These are phyloP conservation scores for Turritopsis rubra DNA, from an alignment of 30 jellyfish, hydroid and myxozoan species.

Conservation along the genomic window DNA sequence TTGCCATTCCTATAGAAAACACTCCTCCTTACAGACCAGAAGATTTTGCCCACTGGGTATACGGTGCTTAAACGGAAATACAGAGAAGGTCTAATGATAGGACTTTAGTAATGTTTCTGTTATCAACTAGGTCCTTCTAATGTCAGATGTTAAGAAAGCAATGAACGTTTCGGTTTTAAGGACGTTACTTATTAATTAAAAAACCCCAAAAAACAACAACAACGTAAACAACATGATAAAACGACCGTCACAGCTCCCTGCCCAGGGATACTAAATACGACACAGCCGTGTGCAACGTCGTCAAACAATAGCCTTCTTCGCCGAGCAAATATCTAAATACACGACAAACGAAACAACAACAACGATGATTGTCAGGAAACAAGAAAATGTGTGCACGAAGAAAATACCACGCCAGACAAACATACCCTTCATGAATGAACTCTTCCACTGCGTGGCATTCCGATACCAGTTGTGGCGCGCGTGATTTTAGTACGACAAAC, in stretches of 20 bases:
- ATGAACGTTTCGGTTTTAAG: no score
- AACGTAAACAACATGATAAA: no score
- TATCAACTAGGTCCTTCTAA: no score
- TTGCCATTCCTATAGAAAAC: no score
- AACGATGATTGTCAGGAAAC: not conserved
- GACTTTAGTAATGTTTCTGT: no score
- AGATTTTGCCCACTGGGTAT: no score
- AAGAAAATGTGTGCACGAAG: not conserved
- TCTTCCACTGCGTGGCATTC: constrained; percentile 94
- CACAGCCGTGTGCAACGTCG: constrained; percentile 73
- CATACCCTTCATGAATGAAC: constrained; percentile 82
- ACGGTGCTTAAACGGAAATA: no score
- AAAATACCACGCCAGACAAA: not conserved
- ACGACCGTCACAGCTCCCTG: not conserved
- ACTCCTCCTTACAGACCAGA: no score
- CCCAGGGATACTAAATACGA: constrained; percentile 28
- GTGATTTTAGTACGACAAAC: constrained; percentile 64
- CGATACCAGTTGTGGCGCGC: constrained; percentile 73
- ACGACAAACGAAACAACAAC: not conserved
- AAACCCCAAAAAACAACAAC: no score
- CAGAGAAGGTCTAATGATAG: no score
- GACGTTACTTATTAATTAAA: no score
- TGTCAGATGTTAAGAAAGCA: no score
- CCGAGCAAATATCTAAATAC: constrained; percentile 76
- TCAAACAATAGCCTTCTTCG: constrained; percentile 94